Base-by-base conservation (phyloP, 1,140 invertebrate species). In the Drepana arcuata region DNA sequence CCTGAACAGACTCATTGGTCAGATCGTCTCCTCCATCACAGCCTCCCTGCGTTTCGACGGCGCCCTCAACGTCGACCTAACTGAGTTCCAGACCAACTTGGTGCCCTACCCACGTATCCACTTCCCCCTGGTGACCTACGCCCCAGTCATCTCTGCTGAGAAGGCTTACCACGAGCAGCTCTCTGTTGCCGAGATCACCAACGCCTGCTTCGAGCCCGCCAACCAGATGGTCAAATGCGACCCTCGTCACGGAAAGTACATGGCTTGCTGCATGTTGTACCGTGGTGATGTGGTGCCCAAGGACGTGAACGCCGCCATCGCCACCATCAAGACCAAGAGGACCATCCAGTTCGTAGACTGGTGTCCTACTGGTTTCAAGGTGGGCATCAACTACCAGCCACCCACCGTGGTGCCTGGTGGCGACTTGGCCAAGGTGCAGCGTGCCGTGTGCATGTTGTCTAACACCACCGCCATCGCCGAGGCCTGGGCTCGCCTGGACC, bases 141-240 rank as follows among this genome's bases (percentile, higher is more conserved):
- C 93, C 7, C 93, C 93, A 4, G 91, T 95, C 58, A 92, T 95
- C 68, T 92, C 91, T 0, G 90, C 92, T 33, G 93, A 94, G 69
- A 94, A 93, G 82, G 92, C 93, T n/a, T 92, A 93, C 84, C 92
- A 94, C 71, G 92, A 94, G 68, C 89, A 91, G 59, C 80, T 93
- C 41, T 91, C 89, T 5, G 91, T 95, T n/a, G 88, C 90, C 16
- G 93, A 95, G 71, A 95, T 95, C 62, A 95, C 94, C 61, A 94
- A 91, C 72, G 90, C 92, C n/a, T 94, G 92, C 78, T 95, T 95
- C 79, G 93, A 95, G 74, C 91, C 93, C 21, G 89, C 90, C 57
- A 95, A 94, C 84, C 93, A 95, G 86, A 95, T 95, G 94, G 93
- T 95, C n/a, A 95, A 95, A 77, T 95, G 93, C 75, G 93, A 95